phyloP scores from a whole-genome alignment of 2,113 vertebrate genomes.

The Chaetura pelagica region DNA sequence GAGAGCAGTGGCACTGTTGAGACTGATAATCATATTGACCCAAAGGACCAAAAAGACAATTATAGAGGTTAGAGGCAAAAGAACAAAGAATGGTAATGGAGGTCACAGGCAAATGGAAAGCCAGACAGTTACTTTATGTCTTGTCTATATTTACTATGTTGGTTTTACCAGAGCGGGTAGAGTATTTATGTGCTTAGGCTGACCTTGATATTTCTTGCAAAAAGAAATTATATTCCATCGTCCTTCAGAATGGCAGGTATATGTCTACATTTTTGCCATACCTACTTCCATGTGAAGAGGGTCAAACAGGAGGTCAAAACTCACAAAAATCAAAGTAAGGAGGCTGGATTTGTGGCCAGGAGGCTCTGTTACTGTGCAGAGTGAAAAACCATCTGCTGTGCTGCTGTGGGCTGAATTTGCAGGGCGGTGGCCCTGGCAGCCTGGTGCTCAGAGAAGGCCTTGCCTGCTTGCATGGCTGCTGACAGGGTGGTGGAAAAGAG shows the following conservation, averaged over 20 bases:
- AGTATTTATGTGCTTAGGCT: neutral
- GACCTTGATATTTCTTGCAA: slow-evolving; percentile 29
- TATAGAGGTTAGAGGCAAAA: slow-evolving; percentile 3
- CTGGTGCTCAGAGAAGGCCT: neutral
- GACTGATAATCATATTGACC: slow-evolving; percentile 3
- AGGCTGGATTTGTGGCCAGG: neutral
- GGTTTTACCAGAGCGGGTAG: neutral
- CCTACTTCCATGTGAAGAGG: neutral
- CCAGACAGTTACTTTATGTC: slow-evolving; percentile 21
- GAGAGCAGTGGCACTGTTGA: neutral
- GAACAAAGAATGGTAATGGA: slow-evolving; percentile 38
- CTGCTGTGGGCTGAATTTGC: neutral
- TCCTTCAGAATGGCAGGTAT: neutral
- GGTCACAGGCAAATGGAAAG: neutral
- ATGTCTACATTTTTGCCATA: neutral
- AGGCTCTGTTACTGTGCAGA: rapidly evolving
- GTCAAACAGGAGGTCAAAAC: neutral
- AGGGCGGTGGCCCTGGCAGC: neutral
- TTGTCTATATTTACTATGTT: slow-evolving; percentile 8
- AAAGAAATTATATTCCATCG: neutral
- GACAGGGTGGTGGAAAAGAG: neutral
- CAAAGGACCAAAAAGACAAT: neutral
- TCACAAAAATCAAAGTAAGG: neutral
- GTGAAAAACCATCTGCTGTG: neutral
- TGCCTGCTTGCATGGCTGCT: neutral